Percentiles rank a stretch among this genome's conserved stretches.
Conservation (phyloP, 2,113 vertebrate genomes). For the Alligator sinensis region DNA sequence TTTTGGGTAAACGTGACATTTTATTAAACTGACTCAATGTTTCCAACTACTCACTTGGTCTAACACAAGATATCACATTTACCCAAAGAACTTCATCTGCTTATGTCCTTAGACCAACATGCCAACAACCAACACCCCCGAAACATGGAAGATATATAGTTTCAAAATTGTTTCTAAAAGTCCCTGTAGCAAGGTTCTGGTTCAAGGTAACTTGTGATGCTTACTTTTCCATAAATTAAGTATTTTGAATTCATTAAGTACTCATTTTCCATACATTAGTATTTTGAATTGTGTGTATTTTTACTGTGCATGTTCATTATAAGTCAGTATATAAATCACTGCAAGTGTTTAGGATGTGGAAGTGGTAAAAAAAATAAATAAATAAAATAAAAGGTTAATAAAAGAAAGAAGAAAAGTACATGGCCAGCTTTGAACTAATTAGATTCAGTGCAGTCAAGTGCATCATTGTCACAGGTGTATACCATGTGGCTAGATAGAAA, state of each 20-base stretch:
- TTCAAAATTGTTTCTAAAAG: not conserved
- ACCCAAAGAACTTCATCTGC: too few relatives aligned
- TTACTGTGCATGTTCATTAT: not conserved
- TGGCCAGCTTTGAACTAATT: not conserved
- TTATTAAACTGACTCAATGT: too few relatives aligned
- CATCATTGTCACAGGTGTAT: rapidly evolving
- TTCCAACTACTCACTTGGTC: too few relatives aligned
- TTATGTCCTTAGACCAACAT: too few relatives aligned
- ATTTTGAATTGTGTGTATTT: not conserved
- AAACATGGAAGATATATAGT: not conserved
- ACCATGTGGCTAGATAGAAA: not conserved
- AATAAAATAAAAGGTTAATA: not conserved
- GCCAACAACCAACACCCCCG: too few relatives aligned
- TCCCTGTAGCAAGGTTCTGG: not conserved
- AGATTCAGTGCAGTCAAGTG: not conserved
- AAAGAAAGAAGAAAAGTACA: not conserved
- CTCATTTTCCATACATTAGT: too few relatives aligned
- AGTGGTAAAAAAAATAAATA: too few relatives aligned
- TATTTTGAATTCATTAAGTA: not conserved
- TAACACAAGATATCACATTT: too few relatives aligned
- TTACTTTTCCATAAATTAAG: not conserved
- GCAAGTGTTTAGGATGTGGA: too few relatives aligned
- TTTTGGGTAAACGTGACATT: too few relatives aligned
- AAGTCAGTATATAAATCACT: not conserved
- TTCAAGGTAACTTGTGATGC: conserved; percentile 8